phyloP scores from a whole-genome alignment of 2,113 vertebrate species.

The Hassar affinis region DNA sequence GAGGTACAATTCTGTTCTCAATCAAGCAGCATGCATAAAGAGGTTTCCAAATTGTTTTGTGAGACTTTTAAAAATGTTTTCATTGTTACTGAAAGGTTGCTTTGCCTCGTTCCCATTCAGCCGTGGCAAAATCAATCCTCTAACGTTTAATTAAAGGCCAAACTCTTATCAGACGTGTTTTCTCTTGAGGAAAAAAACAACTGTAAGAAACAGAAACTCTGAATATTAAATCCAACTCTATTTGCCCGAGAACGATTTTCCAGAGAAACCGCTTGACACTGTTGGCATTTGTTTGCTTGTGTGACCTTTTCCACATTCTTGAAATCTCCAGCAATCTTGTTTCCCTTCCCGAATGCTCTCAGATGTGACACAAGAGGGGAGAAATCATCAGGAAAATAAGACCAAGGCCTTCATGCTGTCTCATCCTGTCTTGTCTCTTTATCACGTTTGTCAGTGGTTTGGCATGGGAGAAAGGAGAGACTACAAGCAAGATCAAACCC shows the following conservation, averaged over 20 bases:
- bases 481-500: slow-evolving; percentile 12
- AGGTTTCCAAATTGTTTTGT: slow-evolving; percentile 54
- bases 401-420: slow-evolving; percentile 18
- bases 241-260: slow-evolving; percentile 63
- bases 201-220: slow-evolving; percentile 18
- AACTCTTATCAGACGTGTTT: slow-evolving; percentile 65
- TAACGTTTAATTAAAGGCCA: slow-evolving; percentile 76
- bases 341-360: slow-evolving; percentile 46
- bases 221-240: slow-evolving; percentile 52
- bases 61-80: slow-evolving; percentile 52
- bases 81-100: slow-evolving; percentile 54
- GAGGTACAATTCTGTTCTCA: slow-evolving; percentile 4
- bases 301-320: slow-evolving; percentile 78
- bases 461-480: background rate
- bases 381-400: slow-evolving; percentile 28
- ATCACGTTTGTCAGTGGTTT: background rate
- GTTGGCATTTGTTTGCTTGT: slow-evolving; percentile 78
- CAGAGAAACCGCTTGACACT: slow-evolving; percentile 68
- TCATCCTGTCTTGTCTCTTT: slow-evolving; percentile 17
- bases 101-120: slow-evolving; percentile 55
- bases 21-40: slow-evolving; percentile 34
- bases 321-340: slow-evolving; percentile 71
- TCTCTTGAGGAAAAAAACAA: slow-evolving; percentile 32
- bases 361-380: slow-evolving; percentile 27
- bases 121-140: slow-evolving; percentile 65